Conservation (phyloP, 2,888 invertebrate species). For the Scaptomyza cyrtandrae region DNA sequence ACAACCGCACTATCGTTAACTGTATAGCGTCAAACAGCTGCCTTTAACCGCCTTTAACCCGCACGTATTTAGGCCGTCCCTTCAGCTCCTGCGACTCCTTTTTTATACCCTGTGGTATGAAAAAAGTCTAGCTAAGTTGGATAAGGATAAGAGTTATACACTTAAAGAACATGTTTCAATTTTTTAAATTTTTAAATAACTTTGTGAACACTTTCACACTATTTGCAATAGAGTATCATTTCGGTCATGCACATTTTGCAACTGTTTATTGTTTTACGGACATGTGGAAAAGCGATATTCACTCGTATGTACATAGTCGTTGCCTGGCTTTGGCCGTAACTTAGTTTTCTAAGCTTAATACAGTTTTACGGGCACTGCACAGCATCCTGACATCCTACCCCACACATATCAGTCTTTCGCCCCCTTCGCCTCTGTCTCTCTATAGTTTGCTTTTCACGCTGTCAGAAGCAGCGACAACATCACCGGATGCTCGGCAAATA, state of each 20-base stretch:
- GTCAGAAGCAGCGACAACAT: conserved; percentile 47
- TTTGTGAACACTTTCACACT: neutral
- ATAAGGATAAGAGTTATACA: no score
- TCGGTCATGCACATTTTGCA: neutral
- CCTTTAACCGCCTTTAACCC: neutral
- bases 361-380: conserved; percentile 68
- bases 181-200: no score
- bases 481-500: conserved; percentile 64
- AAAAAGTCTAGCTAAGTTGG: neutral
- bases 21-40: conserved; percentile 11
- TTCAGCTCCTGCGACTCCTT: conserved; percentile 10
- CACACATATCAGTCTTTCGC: neutral
- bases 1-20: conserved; percentile 25
- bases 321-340: conserved; percentile 60
- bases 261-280: conserved; percentile 34
- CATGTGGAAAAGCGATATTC: conserved; percentile 41
- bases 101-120: conserved; percentile 39
- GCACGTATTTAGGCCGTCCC: neutral
- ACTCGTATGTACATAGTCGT: conserved; percentile 41
- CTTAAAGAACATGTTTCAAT: no score
- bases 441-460: conserved; percentile 11
- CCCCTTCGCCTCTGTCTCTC: neutral
- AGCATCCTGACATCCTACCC: conserved; percentile 31
- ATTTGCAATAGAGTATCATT: conserved; percentile 5
- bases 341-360: conserved; percentile 77